Evolutionary conservation across 1,140 invertebrate species (phyloP), one percentile per base, ranked within the genome.

Genomic region (Pseudachorutes palmiensis): DNA sequence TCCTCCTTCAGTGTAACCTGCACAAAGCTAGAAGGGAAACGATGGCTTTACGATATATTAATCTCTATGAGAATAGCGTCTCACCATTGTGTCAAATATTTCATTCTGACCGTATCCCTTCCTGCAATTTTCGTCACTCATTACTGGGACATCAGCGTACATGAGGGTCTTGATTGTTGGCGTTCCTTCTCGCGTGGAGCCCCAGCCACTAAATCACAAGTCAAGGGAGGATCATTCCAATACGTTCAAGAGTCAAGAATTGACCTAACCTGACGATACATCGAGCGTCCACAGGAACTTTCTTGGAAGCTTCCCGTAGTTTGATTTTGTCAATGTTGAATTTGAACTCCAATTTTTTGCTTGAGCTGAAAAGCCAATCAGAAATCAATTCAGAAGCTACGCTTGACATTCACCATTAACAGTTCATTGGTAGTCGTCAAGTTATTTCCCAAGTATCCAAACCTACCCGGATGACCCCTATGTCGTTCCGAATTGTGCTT

Each of bases 91-190:
- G 2, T 71, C 70, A 48, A 32, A 66, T 28, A 74, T 74, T 36
- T 74, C 72, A 28, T 55, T 32, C 59, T 71, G 64, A 19, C 72
- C 70, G 57, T 74, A 74, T 66, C 26, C 62, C 2, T 74, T 66
- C 57, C 51, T 33, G 29, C 72, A 74, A 29, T 48, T 67, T 9
- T 66, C 30, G 36, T 74, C 72, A 22, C 60, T 68, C 45, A 74
- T 71, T 1, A 69, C 62, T 14, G 72, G 72, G 2, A 74, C 72
- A 30, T 65, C 60, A 24, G 72, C 70, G 48, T 71, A 71, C 70
- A 74, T 74, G 1, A 74, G 55, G 19, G 63, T 30, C 51, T 71
- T 70, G 9, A 70, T 72, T 12, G 69, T 66, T 0, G 63, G 58
- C 0, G 65, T 62, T 22, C 72, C 72, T 61, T 74, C 72, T 30